Conservation (phyloP, 2,888 invertebrate species). For the Limenitis camilla region DNA sequence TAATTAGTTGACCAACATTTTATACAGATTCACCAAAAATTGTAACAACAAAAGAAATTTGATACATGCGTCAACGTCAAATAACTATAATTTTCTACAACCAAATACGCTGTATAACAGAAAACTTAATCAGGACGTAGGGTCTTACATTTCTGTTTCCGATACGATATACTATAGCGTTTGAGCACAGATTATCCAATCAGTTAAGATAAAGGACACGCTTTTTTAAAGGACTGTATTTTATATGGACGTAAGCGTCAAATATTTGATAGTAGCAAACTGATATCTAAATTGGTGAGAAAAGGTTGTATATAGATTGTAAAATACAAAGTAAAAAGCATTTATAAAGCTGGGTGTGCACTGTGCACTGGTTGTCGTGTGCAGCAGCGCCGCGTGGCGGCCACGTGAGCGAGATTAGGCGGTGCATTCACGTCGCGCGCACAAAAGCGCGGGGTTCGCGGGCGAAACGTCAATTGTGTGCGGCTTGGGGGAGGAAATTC, state of each 20-base stretch:
- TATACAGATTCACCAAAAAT: slow-evolving; percentile 63
- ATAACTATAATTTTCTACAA: slow-evolving; percentile 66
- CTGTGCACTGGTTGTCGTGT: slow-evolving; percentile 55
- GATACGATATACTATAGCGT: slow-evolving; percentile 69
- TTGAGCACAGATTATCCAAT: slow-evolving; percentile 75
- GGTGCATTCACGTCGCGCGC: slow-evolving; percentile 63
- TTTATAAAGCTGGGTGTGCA: slow-evolving; percentile 42
- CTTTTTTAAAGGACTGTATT: slow-evolving; percentile 49
- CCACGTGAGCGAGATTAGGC: slow-evolving; percentile 68
- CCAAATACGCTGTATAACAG: slow-evolving; percentile 51
- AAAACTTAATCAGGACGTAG: slow-evolving; percentile 66
- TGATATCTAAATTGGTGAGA: slow-evolving; percentile 31
- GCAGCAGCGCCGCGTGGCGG: slow-evolving; percentile 61
- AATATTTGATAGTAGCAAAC: slow-evolving; percentile 35
- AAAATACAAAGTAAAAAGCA: slow-evolving; percentile 25
- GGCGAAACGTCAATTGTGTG: slow-evolving; percentile 65
- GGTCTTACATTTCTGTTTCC: slow-evolving; percentile 70
- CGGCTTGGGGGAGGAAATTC: slow-evolving; percentile 63
- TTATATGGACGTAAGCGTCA: slow-evolving; percentile 38
- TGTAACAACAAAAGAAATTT: slow-evolving; percentile 53
- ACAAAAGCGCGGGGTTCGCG: slow-evolving; percentile 57
- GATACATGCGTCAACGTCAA: slow-evolving; percentile 62
- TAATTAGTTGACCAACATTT: slow-evolving; percentile 57
- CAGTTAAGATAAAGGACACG: slow-evolving; percentile 74
- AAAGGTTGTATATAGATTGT: slow-evolving; percentile 35